Evolutionary conservation across 2,888 invertebrate genomes (phyloP), one percentile per base, ranked within the genome.

Genomic region (Tubulanus polymorphus): DNA sequence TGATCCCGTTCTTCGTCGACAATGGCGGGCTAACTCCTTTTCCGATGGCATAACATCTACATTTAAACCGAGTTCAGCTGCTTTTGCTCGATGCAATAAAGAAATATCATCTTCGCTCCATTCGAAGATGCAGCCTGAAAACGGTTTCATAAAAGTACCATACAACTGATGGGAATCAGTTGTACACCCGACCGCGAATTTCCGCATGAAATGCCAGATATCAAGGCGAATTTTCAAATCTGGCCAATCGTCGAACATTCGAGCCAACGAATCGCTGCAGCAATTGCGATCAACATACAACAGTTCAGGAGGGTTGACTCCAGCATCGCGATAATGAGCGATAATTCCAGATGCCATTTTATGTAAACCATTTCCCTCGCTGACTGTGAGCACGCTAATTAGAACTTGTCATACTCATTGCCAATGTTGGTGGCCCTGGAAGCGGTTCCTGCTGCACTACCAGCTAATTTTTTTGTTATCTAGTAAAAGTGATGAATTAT

Each of bases 271-370:
- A 6, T 48, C 26, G 8, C 61, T 59, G 49, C 70, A 69, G 50
- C 69, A 70, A 51, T 67, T 66, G 6, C 63, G 35, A 55, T 69
- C 68, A 2, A 65, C 64, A 50, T 69, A 69, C 20, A 69, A 45
- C 1, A 68, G 37, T n/a, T 48, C 3, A 0, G 70, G 67, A 2
- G 66, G 63, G 1, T 47, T 51, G 2, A 58, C 41, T 8, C 41
- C 41, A 1, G 63, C 67, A 25, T 20, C 29, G n/a, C 10, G 1
- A 55, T 66, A 67, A 3, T 64, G 48, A 2, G 30, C 18, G 2
- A 63, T 41, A 20, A 69, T 27, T 1, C 68, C 68, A 1, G 20
- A 27, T 0, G 56, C 37, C 63, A 68, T 65, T 8, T 23, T 15
- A 1, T 25, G 45, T 1, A 68, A 55, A 5, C 64, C 64, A 3